phyloP scores from a whole-genome alignment of 2,888 invertebrate species.

The Xanthia icteritia region DNA sequence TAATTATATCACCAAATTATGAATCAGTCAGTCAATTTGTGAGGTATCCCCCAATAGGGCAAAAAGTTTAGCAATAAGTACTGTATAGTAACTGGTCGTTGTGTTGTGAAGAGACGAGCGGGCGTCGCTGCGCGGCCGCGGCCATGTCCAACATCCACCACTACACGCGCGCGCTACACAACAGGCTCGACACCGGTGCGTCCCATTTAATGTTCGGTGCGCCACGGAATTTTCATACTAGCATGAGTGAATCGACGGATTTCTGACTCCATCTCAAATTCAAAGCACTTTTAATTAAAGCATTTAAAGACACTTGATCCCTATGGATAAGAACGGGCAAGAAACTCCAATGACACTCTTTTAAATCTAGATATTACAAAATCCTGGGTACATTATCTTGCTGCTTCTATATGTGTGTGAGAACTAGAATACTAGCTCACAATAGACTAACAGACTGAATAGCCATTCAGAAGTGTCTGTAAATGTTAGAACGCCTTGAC shows the following conservation, averaged over 20 bases:
- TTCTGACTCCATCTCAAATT: background rate
- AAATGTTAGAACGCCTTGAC: background rate
- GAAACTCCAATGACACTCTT: no score
- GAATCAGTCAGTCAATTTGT: no score
- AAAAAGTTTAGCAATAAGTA: no score
- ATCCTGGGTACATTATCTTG: no score
- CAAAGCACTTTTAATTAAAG: no score
- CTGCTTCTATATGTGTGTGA: no score
- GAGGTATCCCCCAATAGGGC: no score
- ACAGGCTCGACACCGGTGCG: conserved; percentile 76
- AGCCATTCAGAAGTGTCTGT: background rate
- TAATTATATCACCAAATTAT: no score
- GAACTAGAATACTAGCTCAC: no score
- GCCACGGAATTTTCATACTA: conserved; percentile 28
- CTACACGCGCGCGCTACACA: conserved; percentile 91
- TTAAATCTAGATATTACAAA: no score
- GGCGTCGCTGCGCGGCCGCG: conserved; percentile 91
- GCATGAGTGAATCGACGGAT: conserved; percentile 25
- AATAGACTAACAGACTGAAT: background rate
- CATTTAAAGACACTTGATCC: no score
- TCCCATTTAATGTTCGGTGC: conserved; percentile 31
- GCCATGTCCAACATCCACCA: conserved; percentile 92
- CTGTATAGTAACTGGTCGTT: conserved; percentile 13
- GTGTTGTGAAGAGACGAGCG: conserved; percentile 84
- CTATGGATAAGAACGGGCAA: no score